Evolutionary conservation across 2,113 vertebrate species (phyloP).

Genomic region (Catharus fuscescens): DNA sequence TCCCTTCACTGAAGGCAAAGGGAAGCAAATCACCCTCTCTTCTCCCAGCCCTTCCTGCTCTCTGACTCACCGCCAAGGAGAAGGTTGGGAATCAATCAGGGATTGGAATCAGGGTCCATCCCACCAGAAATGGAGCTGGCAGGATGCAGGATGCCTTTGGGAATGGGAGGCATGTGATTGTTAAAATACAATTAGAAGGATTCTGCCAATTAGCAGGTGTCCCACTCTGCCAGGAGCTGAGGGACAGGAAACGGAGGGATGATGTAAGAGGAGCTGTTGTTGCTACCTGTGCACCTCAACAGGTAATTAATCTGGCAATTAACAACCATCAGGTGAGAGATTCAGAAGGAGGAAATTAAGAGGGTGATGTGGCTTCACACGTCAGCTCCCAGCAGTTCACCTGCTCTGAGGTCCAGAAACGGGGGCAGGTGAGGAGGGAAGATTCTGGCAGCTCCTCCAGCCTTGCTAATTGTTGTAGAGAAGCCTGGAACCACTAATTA

Average conservation of each 20-base stretch:
- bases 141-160: background rate
- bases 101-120: background rate
- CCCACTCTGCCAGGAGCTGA: background rate
- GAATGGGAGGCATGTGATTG: background rate
- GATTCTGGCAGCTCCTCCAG: background rate
- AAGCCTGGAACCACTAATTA: background rate
- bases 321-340: background rate
- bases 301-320: background rate
- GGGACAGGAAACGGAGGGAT: background rate
- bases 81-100: background rate
- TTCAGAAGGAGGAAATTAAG: background rate
- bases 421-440: background rate
- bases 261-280: background rate
- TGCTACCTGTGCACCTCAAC: background rate
- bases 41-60: background rate
- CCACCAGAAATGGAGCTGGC: background rate
- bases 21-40: background rate
- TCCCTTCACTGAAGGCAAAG: background rate
- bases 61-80: background rate
- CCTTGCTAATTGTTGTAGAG: background rate
- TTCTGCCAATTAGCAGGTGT: background rate
- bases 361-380: background rate
- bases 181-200: background rate
- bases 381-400: background rate
- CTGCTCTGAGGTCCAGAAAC: background rate